Base-by-base conservation (phyloP, 1,140 invertebrate genomes). In the Streblospio benedicti region DNA sequence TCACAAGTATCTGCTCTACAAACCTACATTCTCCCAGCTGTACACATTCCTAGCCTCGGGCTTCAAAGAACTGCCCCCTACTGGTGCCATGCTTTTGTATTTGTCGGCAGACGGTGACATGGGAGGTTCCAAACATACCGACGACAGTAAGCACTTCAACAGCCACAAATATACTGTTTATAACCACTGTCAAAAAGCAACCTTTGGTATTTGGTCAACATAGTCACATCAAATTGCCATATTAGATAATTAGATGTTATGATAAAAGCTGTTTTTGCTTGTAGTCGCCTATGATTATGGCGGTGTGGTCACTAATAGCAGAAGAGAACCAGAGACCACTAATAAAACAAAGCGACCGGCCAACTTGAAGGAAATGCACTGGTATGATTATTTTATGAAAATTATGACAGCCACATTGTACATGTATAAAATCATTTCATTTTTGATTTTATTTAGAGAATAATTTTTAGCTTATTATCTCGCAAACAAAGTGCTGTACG, bases 1-100 rank as follows among this genome's bases (percentile, higher is more conserved):
- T 16, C 93, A 97, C 82, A 97, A 97, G 80, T 96, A 96, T 80
- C 82, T 97, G 64, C 82, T 97, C 62, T 97, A 93, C 79, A 96
- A 93, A 76, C 93, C 93, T 43, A 93, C 91, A 49, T 87, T 94
- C 69, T 90, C 88, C 74, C 92, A 96, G 79, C 85, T 96, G 31
- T 83, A 94, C 74, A 89, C 95, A 23, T 96, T 96, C 79, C 81
- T 97, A 63, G 88, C 91, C 33, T 95, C 91, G 65, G 90, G 89
- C 63, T 93, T 93, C 74, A 93, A 93, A 78, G 93, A 97, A 77
- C 81, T 97, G 60, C 91, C 91, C 25, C 83, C 86, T 2, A 92
- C 90, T 73, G 92, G 92, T 50, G 92, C 90, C 33, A 81, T 97
- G 59, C 79, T 97, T 27, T 80, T 97, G 38, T 97, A 97, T 76